phyloP scores from a whole-genome alignment of 2,888 invertebrate species.

The Orthonevra nobilis region DNA sequence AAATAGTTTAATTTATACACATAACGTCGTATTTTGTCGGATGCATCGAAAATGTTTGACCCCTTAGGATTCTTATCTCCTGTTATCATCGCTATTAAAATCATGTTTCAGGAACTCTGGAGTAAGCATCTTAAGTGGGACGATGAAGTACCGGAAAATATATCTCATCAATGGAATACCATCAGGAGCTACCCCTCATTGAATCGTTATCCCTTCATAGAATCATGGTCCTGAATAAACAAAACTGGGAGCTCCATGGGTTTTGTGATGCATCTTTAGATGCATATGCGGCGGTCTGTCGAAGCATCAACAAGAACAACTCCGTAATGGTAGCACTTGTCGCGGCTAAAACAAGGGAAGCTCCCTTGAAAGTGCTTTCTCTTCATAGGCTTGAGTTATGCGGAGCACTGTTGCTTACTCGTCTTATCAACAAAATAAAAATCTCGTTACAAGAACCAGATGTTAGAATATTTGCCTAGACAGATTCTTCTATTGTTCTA shows the following conservation, averaged over 20 bases:
- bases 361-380: not conserved
- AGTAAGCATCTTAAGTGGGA: not conserved
- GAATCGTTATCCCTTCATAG: not conserved
- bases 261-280: not conserved
- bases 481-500: constrained; percentile 53
- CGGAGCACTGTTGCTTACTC: constrained; percentile 24
- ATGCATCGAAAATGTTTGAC: not conserved
- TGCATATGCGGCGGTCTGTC: not conserved
- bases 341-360: constrained; percentile 2
- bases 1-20: no score
- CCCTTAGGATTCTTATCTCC: not conserved
- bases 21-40: not conserved
- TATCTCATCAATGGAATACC: not conserved
- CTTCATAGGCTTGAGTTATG: constrained; percentile 9
- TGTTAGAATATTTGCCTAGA: constrained; percentile 40
- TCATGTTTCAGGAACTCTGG: not conserved
- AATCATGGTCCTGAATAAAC: not conserved
- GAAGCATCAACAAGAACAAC: not conserved
- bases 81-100: not conserved
- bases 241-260: not conserved
- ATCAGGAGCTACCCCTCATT: not conserved
- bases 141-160: not conserved
- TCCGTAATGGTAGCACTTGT: not conserved
- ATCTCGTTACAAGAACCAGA: not conserved
- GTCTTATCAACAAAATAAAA: not conserved